Percentiles rank a stretch among this genome's conserved stretches.
Evolutionary conservation across 2,797 vertebrate genomes (phyloP).

Genomic region (Premnoplex brunnescens): DNA sequence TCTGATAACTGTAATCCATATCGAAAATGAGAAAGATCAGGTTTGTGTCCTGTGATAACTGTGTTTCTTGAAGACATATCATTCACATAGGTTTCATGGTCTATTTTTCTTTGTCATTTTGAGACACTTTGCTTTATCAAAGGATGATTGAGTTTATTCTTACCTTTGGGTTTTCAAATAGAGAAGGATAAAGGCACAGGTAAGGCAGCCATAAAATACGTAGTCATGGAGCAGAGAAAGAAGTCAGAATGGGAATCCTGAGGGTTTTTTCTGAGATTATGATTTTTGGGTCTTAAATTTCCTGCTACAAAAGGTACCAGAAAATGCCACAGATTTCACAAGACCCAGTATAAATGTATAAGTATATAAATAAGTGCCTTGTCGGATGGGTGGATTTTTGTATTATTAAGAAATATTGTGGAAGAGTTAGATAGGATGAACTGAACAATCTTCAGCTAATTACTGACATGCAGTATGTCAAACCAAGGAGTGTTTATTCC

Average conservation of each 20-base stretch:
- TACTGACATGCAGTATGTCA: not conserved
- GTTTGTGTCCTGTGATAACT: not conserved
- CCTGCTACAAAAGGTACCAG: not conserved
- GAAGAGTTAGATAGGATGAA: not conserved
- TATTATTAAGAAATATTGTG: not conserved
- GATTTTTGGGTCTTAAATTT: not conserved
- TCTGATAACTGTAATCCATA: not conserved
- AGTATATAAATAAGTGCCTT: not conserved
- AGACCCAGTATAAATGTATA: not conserved
- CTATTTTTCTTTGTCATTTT: not conserved
- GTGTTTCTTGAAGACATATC: not conserved
- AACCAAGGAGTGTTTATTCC: not conserved
- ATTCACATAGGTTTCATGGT: not conserved
- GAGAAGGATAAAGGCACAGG: not conserved
- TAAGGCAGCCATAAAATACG: accelerated
- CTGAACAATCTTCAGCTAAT: not conserved
- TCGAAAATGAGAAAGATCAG: not conserved
- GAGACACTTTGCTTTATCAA: not conserved
- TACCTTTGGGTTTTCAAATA: not conserved
- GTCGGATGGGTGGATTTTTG: not conserved
- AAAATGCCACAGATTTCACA: not conserved
- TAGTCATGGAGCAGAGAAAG: not conserved
- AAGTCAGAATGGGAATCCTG: not conserved
- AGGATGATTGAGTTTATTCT: not conserved
- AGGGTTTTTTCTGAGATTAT: not conserved